phyloP scores from a whole-genome alignment of 1,140 invertebrate species.

The Leptopilina clavipes region DNA sequence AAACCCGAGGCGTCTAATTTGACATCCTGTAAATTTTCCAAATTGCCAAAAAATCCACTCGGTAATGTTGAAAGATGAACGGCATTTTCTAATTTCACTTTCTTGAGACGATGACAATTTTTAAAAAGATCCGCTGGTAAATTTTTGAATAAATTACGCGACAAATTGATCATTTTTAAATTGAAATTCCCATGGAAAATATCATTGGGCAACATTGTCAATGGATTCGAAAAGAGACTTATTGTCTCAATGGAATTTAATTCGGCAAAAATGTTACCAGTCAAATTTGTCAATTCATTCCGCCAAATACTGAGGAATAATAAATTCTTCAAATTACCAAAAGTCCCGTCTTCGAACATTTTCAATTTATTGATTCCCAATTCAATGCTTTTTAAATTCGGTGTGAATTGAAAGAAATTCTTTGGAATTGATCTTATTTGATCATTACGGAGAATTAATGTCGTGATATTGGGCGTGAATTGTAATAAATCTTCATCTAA shows the following conservation, averaged over 20 bases:
- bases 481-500: conserved; percentile 77
- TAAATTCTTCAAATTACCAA: conserved; percentile 49
- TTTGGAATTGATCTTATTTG: conserved; percentile 75
- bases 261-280: conserved; percentile 31
- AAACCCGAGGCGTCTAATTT: neutral
- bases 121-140: conserved; percentile 45
- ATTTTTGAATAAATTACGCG: conserved; percentile 28
- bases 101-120: conserved; percentile 38
- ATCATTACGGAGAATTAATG: conserved; percentile 78
- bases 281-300: conserved; percentile 36
- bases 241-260: conserved; percentile 35
- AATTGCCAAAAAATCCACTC: conserved; percentile 76
- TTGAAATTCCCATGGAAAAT: conserved; percentile 40
- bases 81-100: conserved; percentile 35
- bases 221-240: conserved; percentile 39
- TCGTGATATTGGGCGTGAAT: conserved; percentile 76
- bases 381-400: conserved; percentile 37
- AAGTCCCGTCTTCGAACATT: conserved; percentile 46
- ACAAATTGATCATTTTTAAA: conserved; percentile 36
- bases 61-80: conserved; percentile 73
- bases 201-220: conserved; percentile 36
- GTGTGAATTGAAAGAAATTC: conserved; percentile 72
- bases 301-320: conserved; percentile 54
- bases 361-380: conserved; percentile 53
- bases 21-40: conserved; percentile 73